These are phyloP conservation scores for Anniella stebbinsi DNA, from an alignment of 2,797 vertebrate genomes.

Conservation along the genomic window DNA sequence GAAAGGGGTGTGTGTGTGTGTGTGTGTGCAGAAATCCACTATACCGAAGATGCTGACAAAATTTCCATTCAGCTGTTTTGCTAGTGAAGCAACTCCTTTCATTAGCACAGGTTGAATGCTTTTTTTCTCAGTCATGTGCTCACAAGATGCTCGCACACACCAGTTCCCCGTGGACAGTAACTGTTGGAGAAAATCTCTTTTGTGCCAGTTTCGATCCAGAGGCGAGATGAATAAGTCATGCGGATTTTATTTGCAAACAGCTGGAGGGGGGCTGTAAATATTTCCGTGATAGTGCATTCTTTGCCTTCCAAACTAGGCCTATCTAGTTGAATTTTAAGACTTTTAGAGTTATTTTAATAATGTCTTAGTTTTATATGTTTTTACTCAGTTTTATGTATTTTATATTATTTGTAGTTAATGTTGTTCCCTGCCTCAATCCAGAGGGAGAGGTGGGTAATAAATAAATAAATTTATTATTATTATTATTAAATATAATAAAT, in stretches of 20 bases:
- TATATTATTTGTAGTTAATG: no score
- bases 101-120: conserved; percentile 13
- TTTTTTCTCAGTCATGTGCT: not conserved
- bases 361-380: no score
- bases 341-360: no score
- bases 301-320: not conserved
- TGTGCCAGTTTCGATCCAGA: conserved; percentile 31
- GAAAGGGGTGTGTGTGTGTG: conserved; percentile 54
- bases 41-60: not conserved
- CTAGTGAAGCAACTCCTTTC: conserved; percentile 43
- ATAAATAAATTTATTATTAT: no score
- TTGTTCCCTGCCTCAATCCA: no score
- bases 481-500: no score
- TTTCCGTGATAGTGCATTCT: not conserved
- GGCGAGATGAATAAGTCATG: conserved; percentile 34
- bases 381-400: no score
- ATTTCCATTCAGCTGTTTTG: conserved; percentile 43
- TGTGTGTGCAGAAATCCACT: not conserved
- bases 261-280: conserved; percentile 11
- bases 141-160: not conserved
- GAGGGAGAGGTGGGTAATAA: no score
- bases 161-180: conserved; percentile 21
- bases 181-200: conserved; percentile 26
- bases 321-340: no score
- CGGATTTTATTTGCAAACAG: conserved; percentile 26